Evolutionary conservation across 2,888 invertebrate genomes (phyloP), one percentile per base, ranked within the genome.

Genomic region (Harmothoe impar): DNA sequence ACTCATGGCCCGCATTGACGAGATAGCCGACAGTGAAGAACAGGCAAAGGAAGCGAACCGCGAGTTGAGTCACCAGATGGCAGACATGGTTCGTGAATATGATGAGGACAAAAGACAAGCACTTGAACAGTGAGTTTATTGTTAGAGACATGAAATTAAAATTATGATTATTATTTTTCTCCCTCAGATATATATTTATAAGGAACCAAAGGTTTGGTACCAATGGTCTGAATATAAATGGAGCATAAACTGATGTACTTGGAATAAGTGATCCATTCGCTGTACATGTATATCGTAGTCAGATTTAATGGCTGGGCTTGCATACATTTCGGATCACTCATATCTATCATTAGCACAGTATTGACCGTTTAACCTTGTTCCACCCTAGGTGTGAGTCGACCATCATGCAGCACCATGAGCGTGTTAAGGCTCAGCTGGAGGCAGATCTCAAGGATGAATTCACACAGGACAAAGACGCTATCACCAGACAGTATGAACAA

Each of bases 401-500:
- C 0, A 92, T 93, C 90, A 93, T 94, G 56, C 93, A 93, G 77
- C 94, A 94, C 62, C 93, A 94, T 54, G 94, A 94, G 88, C 93
- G 93, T 23, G 92, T 94, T 91, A 94, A 93, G 94, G 94, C 94
- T 68, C 91, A 94, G 77, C 90, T 94, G 68, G 93, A 94, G 86
- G 94, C 93, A 68, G 94, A 94, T 89, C 91, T 93, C 17, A 91
- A 93, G 88, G 84, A 52, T 35, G 94, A 94, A 90, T 93, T 93
- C 51, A 93, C 93, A 85, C 93, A 93, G 94, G 96, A 97, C 72
- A 93, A 93, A 97, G 97, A 91, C 56, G 97, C 97, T 95, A 96
- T 99, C 89, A 96, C 99, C 0, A 98, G 98, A 31, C 94, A 93
- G 95, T 98, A 98, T 93, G 97, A 99, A 92, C 99, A 99, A 92